A percentile compares a stretch with the other conserved stretches of the same genome.
Evolutionary conservation across 2,797 vertebrate genomes (phyloP).

Genomic region (Micropoecilia bifurca): DNA sequence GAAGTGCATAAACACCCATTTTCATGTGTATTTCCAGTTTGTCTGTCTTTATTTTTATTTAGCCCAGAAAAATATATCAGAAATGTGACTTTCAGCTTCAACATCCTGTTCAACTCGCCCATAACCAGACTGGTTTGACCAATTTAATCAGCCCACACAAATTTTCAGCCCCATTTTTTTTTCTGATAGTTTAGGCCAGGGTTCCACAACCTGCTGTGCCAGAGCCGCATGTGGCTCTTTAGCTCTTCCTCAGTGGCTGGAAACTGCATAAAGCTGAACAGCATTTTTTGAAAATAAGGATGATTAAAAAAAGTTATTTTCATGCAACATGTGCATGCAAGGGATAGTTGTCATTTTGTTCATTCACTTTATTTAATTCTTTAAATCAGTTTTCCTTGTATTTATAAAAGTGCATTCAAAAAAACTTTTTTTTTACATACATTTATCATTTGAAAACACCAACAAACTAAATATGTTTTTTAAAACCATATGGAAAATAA

Average conservation of each 20-base stretch:
- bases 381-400: background rate
- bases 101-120: background rate
- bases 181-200: background rate
- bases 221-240: background rate
- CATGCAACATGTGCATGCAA: background rate
- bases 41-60: background rate
- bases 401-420: background rate
- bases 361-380: background rate
- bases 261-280: background rate
- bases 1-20: background rate
- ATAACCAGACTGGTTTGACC: background rate
- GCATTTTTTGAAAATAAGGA: background rate
- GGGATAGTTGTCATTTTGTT: background rate
- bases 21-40: background rate
- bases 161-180: background rate
- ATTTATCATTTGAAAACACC: background rate
- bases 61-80: background rate
- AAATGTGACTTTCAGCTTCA: background rate
- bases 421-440: background rate
- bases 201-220: background rate
- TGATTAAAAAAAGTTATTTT: background rate
- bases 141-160: background rate
- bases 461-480: background rate
- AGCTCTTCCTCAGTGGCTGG: background rate
- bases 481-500: background rate